Evolutionary conservation across 1,140 invertebrate species (phyloP).

Genomic region (Aphidius gifuensis): DNA sequence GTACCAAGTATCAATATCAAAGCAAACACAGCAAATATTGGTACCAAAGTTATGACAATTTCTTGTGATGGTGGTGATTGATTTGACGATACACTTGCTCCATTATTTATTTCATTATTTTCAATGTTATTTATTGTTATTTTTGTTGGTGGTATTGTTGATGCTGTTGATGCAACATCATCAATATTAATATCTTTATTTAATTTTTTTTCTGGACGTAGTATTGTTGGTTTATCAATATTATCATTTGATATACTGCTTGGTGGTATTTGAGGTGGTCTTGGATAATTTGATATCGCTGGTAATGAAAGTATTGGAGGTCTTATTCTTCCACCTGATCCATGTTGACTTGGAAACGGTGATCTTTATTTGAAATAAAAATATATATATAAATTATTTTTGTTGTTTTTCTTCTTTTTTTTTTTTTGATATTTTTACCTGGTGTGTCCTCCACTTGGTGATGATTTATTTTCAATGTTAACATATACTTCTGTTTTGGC

Average conservation of each 20-base stretch:
- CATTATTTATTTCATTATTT: conserved; percentile 31
- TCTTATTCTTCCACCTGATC: conserved; percentile 37
- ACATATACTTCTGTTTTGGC: conserved; percentile 72
- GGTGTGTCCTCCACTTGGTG: conserved; percentile 28
- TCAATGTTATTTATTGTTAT: not conserved
- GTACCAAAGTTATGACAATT: conserved; percentile 59
- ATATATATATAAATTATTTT: conserved; percentile 15
- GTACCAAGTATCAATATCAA: conserved; percentile 58
- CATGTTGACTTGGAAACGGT: conserved; percentile 40
- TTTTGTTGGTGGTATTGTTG: conserved; percentile 13
- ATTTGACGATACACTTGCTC: conserved; percentile 38
- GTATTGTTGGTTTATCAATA: conserved; percentile 38
- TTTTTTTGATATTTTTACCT: conserved; percentile 29
- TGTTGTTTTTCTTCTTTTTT: conserved; percentile 5
- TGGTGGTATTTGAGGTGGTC: conserved; percentile 24
- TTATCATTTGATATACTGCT: conserved; percentile 12
- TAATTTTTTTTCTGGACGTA: conserved; percentile 35
- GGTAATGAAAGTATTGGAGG: conserved; percentile 42
- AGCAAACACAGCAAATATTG: conserved; percentile 57
- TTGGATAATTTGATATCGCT: conserved; percentile 36
- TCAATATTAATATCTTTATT: conserved; percentile 15
- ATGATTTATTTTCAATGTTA: conserved; percentile 54
- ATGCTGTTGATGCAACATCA: not conserved
- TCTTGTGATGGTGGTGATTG: conserved; percentile 45
- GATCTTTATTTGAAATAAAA: conserved; percentile 26